Evolutionary conservation across 2,113 vertebrate species (phyloP), one percentile per base, ranked within the genome.

Genomic region (Ammospiza caudacuta): DNA sequence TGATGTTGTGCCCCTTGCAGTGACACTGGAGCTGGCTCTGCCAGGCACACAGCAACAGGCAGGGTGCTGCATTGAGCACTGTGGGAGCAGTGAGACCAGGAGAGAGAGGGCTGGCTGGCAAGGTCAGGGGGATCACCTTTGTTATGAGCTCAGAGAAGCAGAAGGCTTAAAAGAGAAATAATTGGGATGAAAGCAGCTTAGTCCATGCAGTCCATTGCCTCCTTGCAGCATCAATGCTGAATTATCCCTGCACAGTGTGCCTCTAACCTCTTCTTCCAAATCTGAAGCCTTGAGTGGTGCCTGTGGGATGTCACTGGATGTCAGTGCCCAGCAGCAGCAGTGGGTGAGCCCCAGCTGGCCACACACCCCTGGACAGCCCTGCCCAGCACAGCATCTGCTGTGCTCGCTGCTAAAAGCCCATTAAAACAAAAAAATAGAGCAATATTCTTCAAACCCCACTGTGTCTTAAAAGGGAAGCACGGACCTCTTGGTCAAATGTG

Each of bases 401-500:
- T 0, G 0, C 73, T 57, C 1, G 0, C 76, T 29, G 69, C 74
- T 91, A 79, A 95, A 96, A 89, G 81, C 80, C 83, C 91, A 95
- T 95, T 94, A 90, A 83, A 92, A 58, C 49, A 72, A 62, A 91
- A 84, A 84, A 72, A 33, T 3, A 49, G 44, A 78, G 31, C 9
- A 6, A 33, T 35, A 37, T 33, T 77, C 43, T 70, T 79, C 91
- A 79, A 83, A 79, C 14, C 19, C 67, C 20, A 2, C 19, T 6
- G 2, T 41, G 37, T 43, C 75, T 95, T 92, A 43, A 91, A 92
- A 89, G 91, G 83, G 58, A 85, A 92, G 20, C 46, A 3, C 6
- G n/a, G 58, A 75, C 87, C 51, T 75, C 51, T 76, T 6, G 54
- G 87, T 96, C 89, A 89, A 76, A 92, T 82, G 84, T 79, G 93